Base-by-base conservation (phyloP, 2,797 vertebrate species). In the Sebastes taczanowskii region DNA sequence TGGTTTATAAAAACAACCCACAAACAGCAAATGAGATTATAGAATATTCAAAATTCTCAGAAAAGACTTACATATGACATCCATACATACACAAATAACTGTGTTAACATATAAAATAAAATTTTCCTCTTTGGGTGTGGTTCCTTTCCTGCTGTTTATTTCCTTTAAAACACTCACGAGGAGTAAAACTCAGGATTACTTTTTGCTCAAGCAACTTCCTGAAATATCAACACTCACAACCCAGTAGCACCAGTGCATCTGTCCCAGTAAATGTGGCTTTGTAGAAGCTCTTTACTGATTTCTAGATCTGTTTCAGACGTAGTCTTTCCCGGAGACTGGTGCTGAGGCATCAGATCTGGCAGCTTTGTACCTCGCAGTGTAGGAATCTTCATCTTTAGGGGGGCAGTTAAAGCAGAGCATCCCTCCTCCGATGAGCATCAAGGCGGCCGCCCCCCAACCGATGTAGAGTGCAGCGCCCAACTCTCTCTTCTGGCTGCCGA, bases 351-450 rank as follows among this genome's bases (percentile, higher is more conserved):
- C 92, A 0, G 98, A 97, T 23, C 95, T 96, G 29, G 96, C 89
- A 0, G 95, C 95, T 0, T 86, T 96, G 91, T 98, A 99, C 74
- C 94, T 97, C 20, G 97, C 97, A 0, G 95, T 86, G 88, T 97
- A 97, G 30, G 92, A 65, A 27, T 78, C 91, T 4, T 93, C 89
- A 0, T 94, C 83, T 3, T 95, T 91, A 0, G 82, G 91, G 78
- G 92, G 97, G 86, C 99, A 99, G 92, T 93, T 95, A 90, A 92
- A 94, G 90, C 98, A 99, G 6, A 99, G 97, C 73, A 99, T 88
- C 0, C 53, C 96, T 0, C 99, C 99, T 0, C 97, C 98, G 0
- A 99, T 95, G 75, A 98, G 75, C 92, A 99, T 91, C 46, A 99
- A 93, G 0, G 95, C 96, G 0, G 95, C 86, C 0, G 97, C 93